Evolutionary conservation across 2,888 invertebrate genomes (phyloP).

Genomic region (Zygogramma bicolorata): DNA sequence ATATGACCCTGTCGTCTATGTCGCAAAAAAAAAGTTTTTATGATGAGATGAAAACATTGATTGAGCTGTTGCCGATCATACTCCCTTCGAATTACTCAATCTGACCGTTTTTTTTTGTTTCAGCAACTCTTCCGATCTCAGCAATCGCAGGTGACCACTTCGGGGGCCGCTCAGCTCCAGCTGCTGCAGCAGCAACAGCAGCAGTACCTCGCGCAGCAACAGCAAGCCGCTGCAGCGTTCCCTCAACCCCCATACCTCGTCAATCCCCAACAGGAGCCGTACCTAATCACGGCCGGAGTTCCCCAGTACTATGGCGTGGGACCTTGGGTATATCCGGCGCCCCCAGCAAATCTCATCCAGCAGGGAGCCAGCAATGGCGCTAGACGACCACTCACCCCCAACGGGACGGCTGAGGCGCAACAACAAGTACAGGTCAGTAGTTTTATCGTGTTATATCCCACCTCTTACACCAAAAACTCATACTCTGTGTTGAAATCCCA

Average conservation of each 20-base stretch:
- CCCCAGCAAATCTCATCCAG: constrained; percentile 77
- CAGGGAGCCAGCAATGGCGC: constrained; percentile 75
- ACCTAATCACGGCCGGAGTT: constrained; percentile 85
- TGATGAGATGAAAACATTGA: too few species aligned
- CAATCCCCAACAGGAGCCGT: constrained; percentile 79
- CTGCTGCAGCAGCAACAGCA: constrained; percentile 81
- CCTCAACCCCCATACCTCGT: constrained; percentile 85
- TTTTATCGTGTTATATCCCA: too few species aligned
- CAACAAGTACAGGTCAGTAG: constrained; percentile 71
- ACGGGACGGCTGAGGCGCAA: constrained; percentile 76
- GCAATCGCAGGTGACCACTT: constrained; percentile 79
- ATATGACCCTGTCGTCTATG: too few species aligned
- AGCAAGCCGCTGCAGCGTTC: constrained; percentile 68
- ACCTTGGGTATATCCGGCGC: constrained; percentile 81
- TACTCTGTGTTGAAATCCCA: too few species aligned
- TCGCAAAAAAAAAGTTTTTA: too few species aligned
- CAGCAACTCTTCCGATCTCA: constrained; percentile 93
- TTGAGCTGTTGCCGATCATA: not conserved
- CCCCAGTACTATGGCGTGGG: constrained; percentile 96
- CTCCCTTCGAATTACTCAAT: not conserved
- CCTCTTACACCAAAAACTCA: too few species aligned
- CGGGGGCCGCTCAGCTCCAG: constrained; percentile 78
- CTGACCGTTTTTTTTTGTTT: constrained; percentile 60
- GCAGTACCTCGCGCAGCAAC: constrained; percentile 76
- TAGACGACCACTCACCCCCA: constrained; percentile 84